Evolutionary conservation across 1,140 invertebrate genomes (phyloP), one percentile per base, ranked within the genome.

Genomic region (Calliopsis andreniformis): DNA sequence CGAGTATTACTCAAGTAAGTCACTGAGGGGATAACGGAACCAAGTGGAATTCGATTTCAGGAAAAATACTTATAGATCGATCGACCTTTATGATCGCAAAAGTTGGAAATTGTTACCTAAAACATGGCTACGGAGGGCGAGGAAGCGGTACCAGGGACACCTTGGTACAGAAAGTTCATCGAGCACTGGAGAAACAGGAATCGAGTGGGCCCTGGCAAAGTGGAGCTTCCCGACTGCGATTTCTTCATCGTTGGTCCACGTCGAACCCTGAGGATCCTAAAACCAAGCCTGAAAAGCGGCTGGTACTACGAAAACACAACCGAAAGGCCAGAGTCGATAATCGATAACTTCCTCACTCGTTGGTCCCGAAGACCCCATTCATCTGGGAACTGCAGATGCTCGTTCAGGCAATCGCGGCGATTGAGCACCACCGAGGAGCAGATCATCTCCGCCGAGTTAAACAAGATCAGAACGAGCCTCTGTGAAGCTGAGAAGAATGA

Each of bases 301-400:
- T 71, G 76, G 64, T 91, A 84, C 32, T 91, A 91, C 73, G 89
- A 91, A 39, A 88, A 79, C 28, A 58, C 81, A 1, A 79, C 66
- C 20, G 85, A 89, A 0, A 83, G 87, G 35, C 87, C 87, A 0
- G 90, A 91, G 59, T 90, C 90, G 1, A 76, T 92, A 20, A 87
- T 89, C 58, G 91, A 91, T n/a, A 91, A 92, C 64, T 92, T 92
- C 69, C 89, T 91, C 58, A 80, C 87, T 1, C 86, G 88, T 0
- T 92, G 91, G 91, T 85, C 89, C 7, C 84, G 77, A 18, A 82
- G 88, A 18, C 89, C 90, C 0, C 90, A 92, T 77, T 87, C 90
- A 0, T 89, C 89, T 6, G 88, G 86, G 0, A 90, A 91, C 32
- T 92, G 91, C 55, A 82, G 90, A 5, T 92, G 91, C 35, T 91